A percentile compares a stretch with the other conserved stretches of the same genome.
phyloP scores from a whole-genome alignment of 1,140 invertebrate genomes.

The Pogonus chalceus region DNA sequence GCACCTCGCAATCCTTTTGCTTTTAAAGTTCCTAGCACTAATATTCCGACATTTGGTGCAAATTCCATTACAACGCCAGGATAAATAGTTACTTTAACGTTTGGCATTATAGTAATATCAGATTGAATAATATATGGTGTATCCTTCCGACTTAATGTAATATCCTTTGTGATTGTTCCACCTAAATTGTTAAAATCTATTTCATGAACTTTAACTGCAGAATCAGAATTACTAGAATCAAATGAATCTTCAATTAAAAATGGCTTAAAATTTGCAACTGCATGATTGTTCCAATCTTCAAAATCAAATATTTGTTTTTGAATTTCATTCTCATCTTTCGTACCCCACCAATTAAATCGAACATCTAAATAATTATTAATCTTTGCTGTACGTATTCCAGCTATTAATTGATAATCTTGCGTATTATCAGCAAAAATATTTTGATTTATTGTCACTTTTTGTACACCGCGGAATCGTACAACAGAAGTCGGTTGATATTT shows the following conservation, averaged over 20 bases:
- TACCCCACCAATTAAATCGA: slow-evolving; percentile 95
- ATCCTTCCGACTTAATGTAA: slow-evolving; percentile 54
- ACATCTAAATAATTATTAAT: slow-evolving; percentile 83
- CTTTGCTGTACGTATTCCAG: slow-evolving; percentile 80
- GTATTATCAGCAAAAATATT: slow-evolving; percentile 87
- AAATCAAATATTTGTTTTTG: slow-evolving; percentile 91
- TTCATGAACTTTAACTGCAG: slow-evolving; percentile 42
- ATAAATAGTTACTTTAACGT: slow-evolving; percentile 71
- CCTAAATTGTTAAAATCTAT: slow-evolving; percentile 64
- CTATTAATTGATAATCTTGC: slow-evolving; percentile 84
- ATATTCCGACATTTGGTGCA: slow-evolving; percentile 90
- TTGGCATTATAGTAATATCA: slow-evolving; percentile 96
- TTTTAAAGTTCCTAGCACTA: slow-evolving; percentile 86
- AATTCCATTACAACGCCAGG: slow-evolving; percentile 91
- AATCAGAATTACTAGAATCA: slow-evolving; percentile 62
- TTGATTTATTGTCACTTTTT: slow-evolving; percentile 81
- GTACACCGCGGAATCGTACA: slow-evolving; percentile 86
- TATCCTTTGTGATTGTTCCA: slow-evolving; percentile 67
- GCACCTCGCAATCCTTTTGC: slow-evolving; percentile 69
- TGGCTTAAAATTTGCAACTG: slow-evolving; percentile 80
- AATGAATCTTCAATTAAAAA: slow-evolving; percentile 70
- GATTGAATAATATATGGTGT: slow-evolving; percentile 75
- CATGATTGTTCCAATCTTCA: slow-evolving; percentile 99
- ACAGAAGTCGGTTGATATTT: slow-evolving; percentile 63
- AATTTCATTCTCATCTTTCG: slow-evolving; percentile 58